phyloP scores from a whole-genome alignment of 2,888 invertebrate species.

The Diplazon laetatorius region DNA sequence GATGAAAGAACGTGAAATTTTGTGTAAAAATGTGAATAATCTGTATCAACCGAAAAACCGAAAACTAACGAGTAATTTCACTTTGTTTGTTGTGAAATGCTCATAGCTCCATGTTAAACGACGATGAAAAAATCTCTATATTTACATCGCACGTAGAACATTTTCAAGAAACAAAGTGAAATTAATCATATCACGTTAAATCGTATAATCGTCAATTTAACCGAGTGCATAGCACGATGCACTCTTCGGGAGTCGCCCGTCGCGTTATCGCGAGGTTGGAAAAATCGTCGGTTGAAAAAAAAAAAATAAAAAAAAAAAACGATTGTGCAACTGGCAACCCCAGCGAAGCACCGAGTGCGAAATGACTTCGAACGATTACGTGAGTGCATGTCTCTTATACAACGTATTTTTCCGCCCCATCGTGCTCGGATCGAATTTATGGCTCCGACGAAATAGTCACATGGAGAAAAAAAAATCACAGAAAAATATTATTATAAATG shows the following conservation, averaged over 20 bases:
- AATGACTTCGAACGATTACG: slow-evolving; percentile 51
- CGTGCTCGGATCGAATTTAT: slow-evolving; percentile 26
- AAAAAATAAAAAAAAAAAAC: too few relatives aligned
- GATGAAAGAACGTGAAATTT: too few relatives aligned
- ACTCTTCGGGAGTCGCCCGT: slow-evolving; percentile 1
- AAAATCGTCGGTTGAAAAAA: slow-evolving; percentile 15
- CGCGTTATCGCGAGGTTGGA: slow-evolving; percentile 22
- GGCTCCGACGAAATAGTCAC: slow-evolving; percentile 15
- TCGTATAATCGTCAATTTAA: slow-evolving; percentile 37
- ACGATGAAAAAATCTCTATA: background rate
- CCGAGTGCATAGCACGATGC: slow-evolving; percentile 39
- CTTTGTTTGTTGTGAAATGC: too few relatives aligned
- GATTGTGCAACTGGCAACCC: slow-evolving; percentile 41
- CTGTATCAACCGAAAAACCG: too few relatives aligned
- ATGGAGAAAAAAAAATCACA: background rate
- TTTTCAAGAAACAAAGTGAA: background rate
- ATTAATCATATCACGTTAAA: slow-evolving; percentile 20
- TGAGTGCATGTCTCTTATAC: slow-evolving; percentile 54
- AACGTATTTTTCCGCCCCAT: slow-evolving; percentile 39
- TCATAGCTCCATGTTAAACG: too few relatives aligned
- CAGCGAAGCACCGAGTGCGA: slow-evolving; percentile 6
- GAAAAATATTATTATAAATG: background rate
- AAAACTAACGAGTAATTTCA: too few relatives aligned
- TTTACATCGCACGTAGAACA: slow-evolving; percentile 1
- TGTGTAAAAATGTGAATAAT: too few relatives aligned